Evolutionary conservation across 2,888 invertebrate species (phyloP).

Genomic region (Melolontha melolontha): DNA sequence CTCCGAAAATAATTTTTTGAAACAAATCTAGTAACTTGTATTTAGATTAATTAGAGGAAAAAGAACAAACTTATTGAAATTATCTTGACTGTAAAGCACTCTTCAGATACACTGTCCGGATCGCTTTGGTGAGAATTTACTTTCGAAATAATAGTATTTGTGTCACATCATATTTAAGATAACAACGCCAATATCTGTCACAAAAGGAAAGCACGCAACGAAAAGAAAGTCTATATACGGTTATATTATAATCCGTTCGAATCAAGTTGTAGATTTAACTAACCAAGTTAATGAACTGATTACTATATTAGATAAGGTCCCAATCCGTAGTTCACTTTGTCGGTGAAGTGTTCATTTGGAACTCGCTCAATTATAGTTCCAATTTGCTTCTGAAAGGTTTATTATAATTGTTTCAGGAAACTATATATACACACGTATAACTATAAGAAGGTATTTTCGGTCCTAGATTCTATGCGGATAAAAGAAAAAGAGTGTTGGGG

Average conservation of each 20-base stretch:
- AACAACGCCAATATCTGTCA: neutral
- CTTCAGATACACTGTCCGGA: too few relatives aligned
- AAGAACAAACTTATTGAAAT: too few relatives aligned
- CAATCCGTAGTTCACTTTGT: slow-evolving; percentile 13
- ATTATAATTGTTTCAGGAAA: slow-evolving; percentile 37
- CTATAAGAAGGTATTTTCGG: slow-evolving; percentile 9
- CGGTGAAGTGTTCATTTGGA: slow-evolving; percentile 20
- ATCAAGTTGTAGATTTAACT: slow-evolving; percentile 31
- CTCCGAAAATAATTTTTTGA: too few relatives aligned
- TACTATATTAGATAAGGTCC: slow-evolving; percentile 32
- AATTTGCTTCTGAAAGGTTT: slow-evolving; percentile 41
- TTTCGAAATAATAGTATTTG: too few relatives aligned
- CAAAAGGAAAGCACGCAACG: neutral
- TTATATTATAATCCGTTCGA: slow-evolving; percentile 2
- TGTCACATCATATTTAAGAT: too few relatives aligned
- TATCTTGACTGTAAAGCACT: too few relatives aligned
- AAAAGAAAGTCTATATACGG: neutral
- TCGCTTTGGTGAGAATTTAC: too few relatives aligned
- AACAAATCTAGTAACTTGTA: too few relatives aligned
- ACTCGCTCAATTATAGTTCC: slow-evolving; percentile 37
- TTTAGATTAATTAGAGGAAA: too few relatives aligned
- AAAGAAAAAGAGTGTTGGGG: neutral
- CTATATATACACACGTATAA: slow-evolving; percentile 9
- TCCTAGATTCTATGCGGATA: slow-evolving; percentile 10
- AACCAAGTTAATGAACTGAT: slow-evolving; percentile 41